A percentile compares a stretch with the other conserved stretches of the same genome.
These are phyloP conservation scores for Sebastiscus albofasciatus DNA, from an alignment of 2,797 vertebrate species.

Conservation along the genomic window DNA sequence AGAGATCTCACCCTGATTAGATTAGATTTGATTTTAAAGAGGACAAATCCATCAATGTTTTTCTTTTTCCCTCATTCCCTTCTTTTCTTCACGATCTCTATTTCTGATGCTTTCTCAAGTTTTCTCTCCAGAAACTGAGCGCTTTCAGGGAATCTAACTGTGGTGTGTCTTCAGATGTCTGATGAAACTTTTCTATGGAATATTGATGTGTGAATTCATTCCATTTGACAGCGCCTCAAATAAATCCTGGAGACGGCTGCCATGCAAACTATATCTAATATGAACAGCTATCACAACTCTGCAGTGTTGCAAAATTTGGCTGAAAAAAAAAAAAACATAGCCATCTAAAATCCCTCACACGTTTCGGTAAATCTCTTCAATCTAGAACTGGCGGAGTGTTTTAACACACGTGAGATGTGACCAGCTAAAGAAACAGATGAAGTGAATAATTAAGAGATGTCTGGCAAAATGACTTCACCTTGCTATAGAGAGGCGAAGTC, in stretches of 20 bases:
- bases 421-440: neutral
- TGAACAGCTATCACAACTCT: neutral
- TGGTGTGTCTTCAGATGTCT: neutral
- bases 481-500: no score
- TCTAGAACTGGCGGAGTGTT: neutral
- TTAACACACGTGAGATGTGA: neutral
- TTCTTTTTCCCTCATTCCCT: neutral
- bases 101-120: neutral
- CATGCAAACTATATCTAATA: constrained; percentile 9
- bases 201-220: constrained; percentile 7
- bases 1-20: neutral
- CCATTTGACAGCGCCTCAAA: neutral
- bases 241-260: constrained; percentile 1
- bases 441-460: neutral
- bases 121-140: neutral
- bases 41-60: neutral
- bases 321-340: neutral
- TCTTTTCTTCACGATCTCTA: constrained; percentile 14
- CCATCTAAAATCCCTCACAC: constrained; percentile 1
- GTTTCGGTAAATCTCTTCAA: neutral
- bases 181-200: constrained; percentile 9
- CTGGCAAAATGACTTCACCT: neutral
- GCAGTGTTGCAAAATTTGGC: neutral
- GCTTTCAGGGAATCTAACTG: neutral
- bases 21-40: constrained; percentile 1